Evolutionary conservation across 1,140 invertebrate genomes (phyloP).

Genomic region (Drosophila trapezifrons): DNA sequence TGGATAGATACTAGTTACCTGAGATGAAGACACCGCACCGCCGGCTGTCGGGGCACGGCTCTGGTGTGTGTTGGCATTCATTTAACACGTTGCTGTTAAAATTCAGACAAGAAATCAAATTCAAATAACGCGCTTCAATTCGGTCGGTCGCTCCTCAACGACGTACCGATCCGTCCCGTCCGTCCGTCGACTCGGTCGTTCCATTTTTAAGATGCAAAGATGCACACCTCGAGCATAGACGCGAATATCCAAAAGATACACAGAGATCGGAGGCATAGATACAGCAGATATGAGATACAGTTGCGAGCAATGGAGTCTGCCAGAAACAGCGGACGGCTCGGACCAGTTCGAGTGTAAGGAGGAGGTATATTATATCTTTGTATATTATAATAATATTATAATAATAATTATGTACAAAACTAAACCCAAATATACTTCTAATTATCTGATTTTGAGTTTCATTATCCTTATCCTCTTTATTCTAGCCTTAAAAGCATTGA

Average conservation of each 20-base stretch:
- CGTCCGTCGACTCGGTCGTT: slow-evolving; percentile 15
- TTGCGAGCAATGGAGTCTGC: neutral
- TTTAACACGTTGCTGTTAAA: slow-evolving; percentile 82
- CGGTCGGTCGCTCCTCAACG: slow-evolving; percentile 39
- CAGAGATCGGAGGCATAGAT: neutral
- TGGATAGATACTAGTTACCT: slow-evolving; percentile 57
- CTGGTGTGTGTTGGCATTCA: slow-evolving; percentile 79
- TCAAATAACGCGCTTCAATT: slow-evolving; percentile 82
- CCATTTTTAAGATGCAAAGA: slow-evolving; percentile 43
- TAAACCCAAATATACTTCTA: neutral
- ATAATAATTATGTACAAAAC: no score
- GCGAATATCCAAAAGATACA: slow-evolving; percentile 3
- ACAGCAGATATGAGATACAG: slow-evolving; percentile 1
- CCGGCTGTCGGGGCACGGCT: slow-evolving; percentile 16
- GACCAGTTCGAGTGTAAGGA: no score
- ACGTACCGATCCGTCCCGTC: no score
- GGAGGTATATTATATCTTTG: no score
- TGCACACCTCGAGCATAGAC: slow-evolving; percentile 30
- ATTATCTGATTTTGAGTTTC: neutral
- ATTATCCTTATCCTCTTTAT: neutral
- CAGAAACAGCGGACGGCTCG: neutral
- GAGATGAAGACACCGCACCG: slow-evolving; percentile 38
- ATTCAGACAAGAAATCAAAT: slow-evolving; percentile 81
- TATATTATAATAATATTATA: no score
- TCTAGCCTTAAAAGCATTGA: no score